Base-by-base conservation (phyloP, 1,140 invertebrate genomes). In the Linepithema humile region DNA sequence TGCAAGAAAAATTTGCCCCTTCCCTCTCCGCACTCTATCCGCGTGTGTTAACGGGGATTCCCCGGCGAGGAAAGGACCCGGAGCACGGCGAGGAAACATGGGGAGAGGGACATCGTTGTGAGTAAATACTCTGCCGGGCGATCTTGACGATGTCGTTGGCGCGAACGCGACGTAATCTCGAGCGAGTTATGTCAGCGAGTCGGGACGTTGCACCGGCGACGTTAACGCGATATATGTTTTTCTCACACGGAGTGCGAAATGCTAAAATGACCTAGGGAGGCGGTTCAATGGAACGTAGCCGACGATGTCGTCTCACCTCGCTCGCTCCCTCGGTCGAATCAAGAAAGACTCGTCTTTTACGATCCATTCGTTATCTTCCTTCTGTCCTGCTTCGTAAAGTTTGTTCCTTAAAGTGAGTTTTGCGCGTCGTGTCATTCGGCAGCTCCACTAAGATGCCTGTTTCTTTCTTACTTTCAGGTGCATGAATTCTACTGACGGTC, bases 401-500 rank as follows among this genome's bases (percentile, higher is more conserved):
- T n/a, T n/a, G n/a, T n/a, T n/a, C n/a, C n/a, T n/a, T n/a, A n/a
- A n/a, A n/a, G n/a, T n/a, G n/a, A n/a, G n/a, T n/a, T n/a, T n/a
- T n/a, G n/a, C n/a, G n/a, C n/a, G n/a, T 70, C 23, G 23, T 29
- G n/a, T 3, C 3, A 48, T 53, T 6, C 12, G 0, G 38, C 20
- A 50, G 38, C 23, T 32, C 2, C 23, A 45, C 4, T 45, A 4
- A 10, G 20, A 29, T 7, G 17, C 43, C 3, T 45, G 43, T 38
- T 55, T 57, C 12, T 40, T 73, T 1, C 10, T 70, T n/a, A n/a
- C n/a, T 85, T 91, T 32, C 73, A 94, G 94, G 88, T 94, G 91
- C 92, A 85, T 89, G 89, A 94, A 43, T 70, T 80, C 35, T 7
- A 23, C 91, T 93, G 91, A 94, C 90, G 88, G 84, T 90, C 89